Evolutionary conservation across 2,888 invertebrate genomes (phyloP).

Genomic region (Drosophila nr. medialis): DNA sequence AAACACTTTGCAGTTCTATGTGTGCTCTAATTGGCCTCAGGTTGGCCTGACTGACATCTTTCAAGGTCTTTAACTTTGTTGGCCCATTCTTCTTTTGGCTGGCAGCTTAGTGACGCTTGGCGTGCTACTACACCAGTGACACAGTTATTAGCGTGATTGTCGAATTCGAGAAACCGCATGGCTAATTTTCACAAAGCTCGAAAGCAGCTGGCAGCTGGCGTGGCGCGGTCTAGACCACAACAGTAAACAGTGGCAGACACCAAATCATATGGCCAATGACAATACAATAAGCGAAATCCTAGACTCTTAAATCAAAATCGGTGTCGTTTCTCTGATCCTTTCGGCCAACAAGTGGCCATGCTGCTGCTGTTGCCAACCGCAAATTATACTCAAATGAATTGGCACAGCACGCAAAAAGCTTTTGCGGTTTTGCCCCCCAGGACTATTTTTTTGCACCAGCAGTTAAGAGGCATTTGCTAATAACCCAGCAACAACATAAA

Average conservation of each 20-base stretch:
- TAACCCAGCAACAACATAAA: conserved; percentile 40
- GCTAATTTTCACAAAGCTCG: conserved; percentile 32
- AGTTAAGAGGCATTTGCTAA: conserved; percentile 30
- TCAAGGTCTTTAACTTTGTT: conserved; percentile 66
- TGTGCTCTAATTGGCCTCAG: conserved; percentile 67
- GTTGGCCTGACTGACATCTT: conserved; percentile 55
- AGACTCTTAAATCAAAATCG: conserved; percentile 65
- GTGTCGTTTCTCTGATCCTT: conserved; percentile 61
- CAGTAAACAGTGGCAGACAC: conserved; percentile 68
- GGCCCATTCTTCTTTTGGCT: conserved; percentile 43
- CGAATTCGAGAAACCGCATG: conserved; percentile 60
- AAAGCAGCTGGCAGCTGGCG: conserved; percentile 53
- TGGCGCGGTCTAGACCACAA: conserved; percentile 53
- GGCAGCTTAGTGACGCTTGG: conserved; percentile 67
- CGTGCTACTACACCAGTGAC: conserved; percentile 73
- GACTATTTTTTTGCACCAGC: conserved; percentile 27
- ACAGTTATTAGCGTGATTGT: conserved; percentile 78
- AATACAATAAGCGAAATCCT: conserved; percentile 54
- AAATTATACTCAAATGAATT: conserved; percentile 77
- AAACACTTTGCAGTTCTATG: conserved; percentile 62
- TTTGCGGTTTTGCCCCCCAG: conserved; percentile 59
- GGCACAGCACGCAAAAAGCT: conserved; percentile 55
- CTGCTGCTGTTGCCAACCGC: conserved; percentile 58
- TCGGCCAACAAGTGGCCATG: conserved; percentile 56
- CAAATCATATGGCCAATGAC: conserved; percentile 65